Evolutionary conservation across 2,113 vertebrate species (phyloP).

Genomic region (Nerophis ophidion): DNA sequence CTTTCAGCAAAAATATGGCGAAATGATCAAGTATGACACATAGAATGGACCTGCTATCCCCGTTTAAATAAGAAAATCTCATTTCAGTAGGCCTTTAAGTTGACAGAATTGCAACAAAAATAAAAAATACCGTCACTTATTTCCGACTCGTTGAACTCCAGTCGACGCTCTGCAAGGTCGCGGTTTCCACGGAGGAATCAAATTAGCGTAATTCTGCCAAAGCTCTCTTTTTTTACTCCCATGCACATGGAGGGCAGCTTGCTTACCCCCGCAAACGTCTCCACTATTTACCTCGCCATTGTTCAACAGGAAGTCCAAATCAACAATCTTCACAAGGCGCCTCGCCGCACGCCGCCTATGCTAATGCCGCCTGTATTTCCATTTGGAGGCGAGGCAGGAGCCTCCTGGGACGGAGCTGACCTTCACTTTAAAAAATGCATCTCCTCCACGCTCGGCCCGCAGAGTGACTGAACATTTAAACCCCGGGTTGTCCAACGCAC

Average conservation of each 20-base stretch:
- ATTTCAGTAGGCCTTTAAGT: too few relatives aligned
- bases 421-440: constrained; percentile 47
- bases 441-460: neutral
- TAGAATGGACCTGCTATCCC: too few relatives aligned
- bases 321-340: constrained; percentile 29
- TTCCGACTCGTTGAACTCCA: constrained; percentile 8
- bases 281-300: constrained; percentile 24
- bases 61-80: too few relatives aligned
- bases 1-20: too few relatives aligned
- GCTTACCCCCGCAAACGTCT: constrained; percentile 8
- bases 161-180: constrained; percentile 23
- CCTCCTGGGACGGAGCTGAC: constrained; percentile 38
- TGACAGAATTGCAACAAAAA: constrained; percentile 17
- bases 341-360: constrained; percentile 43
- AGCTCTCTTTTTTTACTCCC: constrained; percentile 9
- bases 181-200: constrained; percentile 8
- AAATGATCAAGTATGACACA: too few relatives aligned
- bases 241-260: neutral
- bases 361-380: constrained; percentile 49
- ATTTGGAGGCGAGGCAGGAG: constrained; percentile 28
- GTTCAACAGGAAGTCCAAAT: constrained; percentile 30
- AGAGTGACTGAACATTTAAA: too few relatives aligned
- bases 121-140: constrained; percentile 4
- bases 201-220: neutral
- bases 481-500: too few relatives aligned